Evolutionary conservation across 2,797 vertebrate genomes (phyloP).

Genomic region (Brachyrhaphis roseni): DNA sequence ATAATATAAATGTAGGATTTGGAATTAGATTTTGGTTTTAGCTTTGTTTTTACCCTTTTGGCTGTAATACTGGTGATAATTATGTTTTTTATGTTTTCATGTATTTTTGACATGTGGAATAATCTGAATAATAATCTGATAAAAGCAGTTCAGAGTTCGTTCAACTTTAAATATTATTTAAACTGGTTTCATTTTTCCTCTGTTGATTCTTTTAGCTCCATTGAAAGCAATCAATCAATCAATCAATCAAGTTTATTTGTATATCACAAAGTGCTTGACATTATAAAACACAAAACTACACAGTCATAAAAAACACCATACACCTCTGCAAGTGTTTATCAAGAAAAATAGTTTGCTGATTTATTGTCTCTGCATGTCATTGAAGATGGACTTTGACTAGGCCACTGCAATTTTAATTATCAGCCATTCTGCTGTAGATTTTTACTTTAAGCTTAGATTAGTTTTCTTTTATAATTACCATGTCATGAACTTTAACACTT

Average conservation of each 20-base stretch:
- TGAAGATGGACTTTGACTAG: neutral
- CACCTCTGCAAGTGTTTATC: neutral
- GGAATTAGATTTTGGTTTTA: neutral
- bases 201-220: neutral
- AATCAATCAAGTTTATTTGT: too few species aligned
- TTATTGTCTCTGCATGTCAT: neutral
- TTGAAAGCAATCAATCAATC: too few species aligned
- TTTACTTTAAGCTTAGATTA: neutral
- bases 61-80: neutral
- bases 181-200: neutral
- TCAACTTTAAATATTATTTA: neutral
- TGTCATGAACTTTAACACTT: neutral
- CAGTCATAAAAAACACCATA: too few species aligned
- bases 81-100: neutral
- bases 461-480: neutral
- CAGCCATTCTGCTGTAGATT: neutral
- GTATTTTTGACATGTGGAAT: neutral
- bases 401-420: neutral
- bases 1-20: neutral
- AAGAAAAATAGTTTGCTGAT: neutral
- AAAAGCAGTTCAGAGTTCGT: neutral
- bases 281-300: too few species aligned
- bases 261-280: too few species aligned
- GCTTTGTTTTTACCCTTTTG: neutral
- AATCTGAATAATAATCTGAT: neutral